phyloP scores from a whole-genome alignment of 2,113 vertebrate genomes.

The Furnarius figulus region DNA sequence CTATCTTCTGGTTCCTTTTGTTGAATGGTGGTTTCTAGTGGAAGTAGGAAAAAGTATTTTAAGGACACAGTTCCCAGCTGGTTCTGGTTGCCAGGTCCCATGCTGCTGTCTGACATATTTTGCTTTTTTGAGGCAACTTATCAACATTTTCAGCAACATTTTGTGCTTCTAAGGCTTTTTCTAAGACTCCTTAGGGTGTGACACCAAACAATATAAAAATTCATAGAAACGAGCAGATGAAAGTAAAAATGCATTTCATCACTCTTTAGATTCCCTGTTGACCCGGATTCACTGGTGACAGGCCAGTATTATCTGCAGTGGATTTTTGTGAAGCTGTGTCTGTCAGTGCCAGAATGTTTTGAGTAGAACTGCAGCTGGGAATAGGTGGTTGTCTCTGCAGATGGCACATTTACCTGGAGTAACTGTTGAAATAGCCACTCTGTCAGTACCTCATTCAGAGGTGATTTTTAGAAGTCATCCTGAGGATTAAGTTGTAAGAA shows the following conservation, averaged over 20 bases:
- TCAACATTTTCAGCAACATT: neutral
- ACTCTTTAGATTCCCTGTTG: neutral
- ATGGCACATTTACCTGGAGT: neutral
- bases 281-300: neutral
- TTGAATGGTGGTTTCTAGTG: neutral
- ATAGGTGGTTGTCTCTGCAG: neutral
- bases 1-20: neutral
- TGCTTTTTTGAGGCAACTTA: neutral
- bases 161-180: neutral
- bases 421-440: neutral
- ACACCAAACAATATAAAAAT: neutral
- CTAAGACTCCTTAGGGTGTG: neutral
- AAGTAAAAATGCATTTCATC: neutral
- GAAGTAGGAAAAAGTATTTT: neutral
- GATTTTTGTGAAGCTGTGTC: neutral
- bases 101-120: neutral
- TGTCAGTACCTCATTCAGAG: neutral
- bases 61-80: neutral
- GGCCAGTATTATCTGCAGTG: neutral
- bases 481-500: neutral
- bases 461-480: neutral
- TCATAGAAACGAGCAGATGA: neutral
- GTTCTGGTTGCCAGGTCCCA: neutral
- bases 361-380: neutral
- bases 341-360: neutral